These are phyloP conservation scores for Leucosticte australis DNA, from an alignment of 2,113 vertebrate species.

Conservation along the genomic window DNA sequence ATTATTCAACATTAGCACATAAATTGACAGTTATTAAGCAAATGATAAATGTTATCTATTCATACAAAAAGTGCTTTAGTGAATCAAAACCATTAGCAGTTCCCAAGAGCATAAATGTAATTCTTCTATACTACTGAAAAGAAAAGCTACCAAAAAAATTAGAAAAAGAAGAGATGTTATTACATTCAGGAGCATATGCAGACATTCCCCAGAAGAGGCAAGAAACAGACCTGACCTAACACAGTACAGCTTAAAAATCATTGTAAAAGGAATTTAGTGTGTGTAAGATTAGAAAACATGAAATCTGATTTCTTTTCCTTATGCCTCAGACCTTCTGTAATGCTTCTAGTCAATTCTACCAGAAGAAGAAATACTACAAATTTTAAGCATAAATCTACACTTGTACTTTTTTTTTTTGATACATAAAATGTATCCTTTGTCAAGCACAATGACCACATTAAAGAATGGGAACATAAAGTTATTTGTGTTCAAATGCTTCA, in stretches of 20 bases:
- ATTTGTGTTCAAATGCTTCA: neutral
- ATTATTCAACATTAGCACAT: slow-evolving; percentile 44
- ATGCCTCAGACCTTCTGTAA: slow-evolving; percentile 34
- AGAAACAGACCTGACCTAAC: slow-evolving; percentile 41
- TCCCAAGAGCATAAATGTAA: slow-evolving; percentile 45
- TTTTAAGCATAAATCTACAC: neutral
- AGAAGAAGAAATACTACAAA: neutral
- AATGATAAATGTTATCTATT: slow-evolving; percentile 53
- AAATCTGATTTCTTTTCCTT: slow-evolving; percentile 61
- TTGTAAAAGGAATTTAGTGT: slow-evolving; percentile 37
- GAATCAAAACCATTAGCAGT: slow-evolving; percentile 57
- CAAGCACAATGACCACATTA: neutral
- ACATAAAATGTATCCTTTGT: neutral
- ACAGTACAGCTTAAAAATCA: slow-evolving; percentile 47
- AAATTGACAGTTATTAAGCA: slow-evolving; percentile 53
- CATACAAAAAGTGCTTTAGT: slow-evolving; percentile 39
- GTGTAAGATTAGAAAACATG: slow-evolving; percentile 19
- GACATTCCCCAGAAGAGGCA: slow-evolving; percentile 29
- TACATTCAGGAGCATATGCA: slow-evolving; percentile 25
- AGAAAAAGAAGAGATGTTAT: neutral
- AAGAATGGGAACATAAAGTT: neutral
- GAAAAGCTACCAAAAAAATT: neutral
- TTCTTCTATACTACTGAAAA: slow-evolving; percentile 30
- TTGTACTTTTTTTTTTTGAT: neutral
- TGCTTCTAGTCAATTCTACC: neutral